phyloP scores from a whole-genome alignment of 2,888 invertebrate species.

The Macaria liturata region DNA sequence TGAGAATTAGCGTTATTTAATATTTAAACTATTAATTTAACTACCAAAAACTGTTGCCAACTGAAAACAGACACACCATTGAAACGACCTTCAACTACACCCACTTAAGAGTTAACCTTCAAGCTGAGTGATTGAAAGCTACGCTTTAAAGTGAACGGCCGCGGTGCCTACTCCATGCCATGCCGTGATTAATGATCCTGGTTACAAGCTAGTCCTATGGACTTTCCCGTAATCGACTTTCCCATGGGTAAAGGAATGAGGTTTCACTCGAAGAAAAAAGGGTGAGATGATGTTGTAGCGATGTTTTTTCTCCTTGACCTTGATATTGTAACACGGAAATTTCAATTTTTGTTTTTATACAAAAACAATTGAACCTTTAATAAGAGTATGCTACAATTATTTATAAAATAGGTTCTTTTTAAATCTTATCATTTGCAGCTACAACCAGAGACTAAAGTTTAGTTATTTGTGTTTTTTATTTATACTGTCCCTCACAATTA shows the following conservation, averaged over 20 bases:
- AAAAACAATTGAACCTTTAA: background rate
- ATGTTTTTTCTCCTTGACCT: background rate
- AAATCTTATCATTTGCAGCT: no score
- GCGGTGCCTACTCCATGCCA: conserved; percentile 13
- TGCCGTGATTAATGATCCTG: conserved; percentile 18
- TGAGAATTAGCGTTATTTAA: no score
- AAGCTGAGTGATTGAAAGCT: conserved; percentile 18
- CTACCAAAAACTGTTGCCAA: no score
- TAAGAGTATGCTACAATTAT: no score
- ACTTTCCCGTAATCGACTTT: background rate
- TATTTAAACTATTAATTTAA: no score
- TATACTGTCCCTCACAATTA: no score
- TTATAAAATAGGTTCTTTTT: no score
- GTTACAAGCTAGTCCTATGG: background rate
- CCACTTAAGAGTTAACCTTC: conserved; percentile 4
- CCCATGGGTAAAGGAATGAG: background rate
- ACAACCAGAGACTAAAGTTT: no score
- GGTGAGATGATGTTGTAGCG: background rate
- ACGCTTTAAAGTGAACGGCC: conserved; percentile 19
- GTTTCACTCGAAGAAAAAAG: background rate
- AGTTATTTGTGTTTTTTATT: no score
- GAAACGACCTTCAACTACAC: no score
- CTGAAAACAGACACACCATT: no score
- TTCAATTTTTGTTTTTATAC: background rate
- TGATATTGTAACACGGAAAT: background rate